Evolutionary conservation across 2,888 invertebrate species (phyloP).

Genomic region (Polymixis lichenea): DNA sequence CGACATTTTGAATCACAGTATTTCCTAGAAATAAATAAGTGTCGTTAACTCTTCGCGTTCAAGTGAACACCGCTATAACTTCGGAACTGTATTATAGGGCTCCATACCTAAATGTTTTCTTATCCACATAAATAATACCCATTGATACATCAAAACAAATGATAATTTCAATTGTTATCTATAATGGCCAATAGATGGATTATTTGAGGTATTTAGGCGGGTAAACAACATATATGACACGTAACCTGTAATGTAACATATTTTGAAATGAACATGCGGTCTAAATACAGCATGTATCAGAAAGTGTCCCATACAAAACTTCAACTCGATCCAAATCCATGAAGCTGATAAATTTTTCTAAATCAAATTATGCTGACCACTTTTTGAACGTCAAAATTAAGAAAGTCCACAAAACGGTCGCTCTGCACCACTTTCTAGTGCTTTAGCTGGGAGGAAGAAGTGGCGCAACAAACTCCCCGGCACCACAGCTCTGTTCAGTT

Average conservation of each 20-base stretch:
- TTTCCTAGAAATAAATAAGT: background rate
- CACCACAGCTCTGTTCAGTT: too few relatives aligned
- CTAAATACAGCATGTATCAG: background rate
- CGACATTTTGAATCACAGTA: conserved; percentile 24
- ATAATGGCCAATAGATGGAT: background rate
- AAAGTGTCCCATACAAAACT: too few relatives aligned
- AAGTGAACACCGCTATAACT: background rate
- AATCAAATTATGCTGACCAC: too few relatives aligned
- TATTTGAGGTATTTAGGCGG: background rate
- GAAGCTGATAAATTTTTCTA: too few relatives aligned
- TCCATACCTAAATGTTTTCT: background rate
- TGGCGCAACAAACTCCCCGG: too few relatives aligned
- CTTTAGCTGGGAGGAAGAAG: too few relatives aligned
- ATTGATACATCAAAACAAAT: conserved; percentile 17
- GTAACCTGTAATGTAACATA: background rate
- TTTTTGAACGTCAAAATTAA: too few relatives aligned
- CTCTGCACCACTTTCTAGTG: too few relatives aligned
- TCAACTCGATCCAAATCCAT: too few relatives aligned
- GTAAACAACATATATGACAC: background rate
- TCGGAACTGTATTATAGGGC: background rate
- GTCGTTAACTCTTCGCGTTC: background rate
- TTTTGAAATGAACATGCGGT: background rate
- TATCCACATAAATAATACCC: conserved; percentile 11
- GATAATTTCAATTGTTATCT: background rate
- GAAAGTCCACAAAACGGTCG: too few relatives aligned